A percentile compares a stretch with the other conserved stretches of the same genome.
phyloP scores from a whole-genome alignment of 2,113 vertebrate species.

The Hydrolagus affinis region DNA sequence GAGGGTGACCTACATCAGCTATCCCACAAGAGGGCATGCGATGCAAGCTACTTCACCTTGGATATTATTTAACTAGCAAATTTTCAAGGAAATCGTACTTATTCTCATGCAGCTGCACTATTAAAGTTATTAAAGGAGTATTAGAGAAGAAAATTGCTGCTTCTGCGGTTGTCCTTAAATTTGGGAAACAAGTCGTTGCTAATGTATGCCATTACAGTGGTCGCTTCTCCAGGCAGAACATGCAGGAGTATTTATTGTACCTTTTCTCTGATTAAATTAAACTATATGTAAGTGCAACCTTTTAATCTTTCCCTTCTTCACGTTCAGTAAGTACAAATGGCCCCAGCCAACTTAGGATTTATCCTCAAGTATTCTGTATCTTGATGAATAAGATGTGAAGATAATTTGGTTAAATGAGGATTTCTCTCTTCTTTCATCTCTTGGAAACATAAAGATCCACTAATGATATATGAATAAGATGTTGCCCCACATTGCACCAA shows the following conservation, averaged over 20 bases:
- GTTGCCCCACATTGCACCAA: neutral
- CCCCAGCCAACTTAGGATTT: neutral
- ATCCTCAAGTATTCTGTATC: neutral
- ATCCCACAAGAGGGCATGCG: neutral
- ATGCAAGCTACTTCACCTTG: neutral
- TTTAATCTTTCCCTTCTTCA: neutral
- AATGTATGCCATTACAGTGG: neutral
- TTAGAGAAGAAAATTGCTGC: neutral
- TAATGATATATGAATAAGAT: neutral
- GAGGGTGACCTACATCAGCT: neutral
- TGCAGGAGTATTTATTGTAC: neutral
- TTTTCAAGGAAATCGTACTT: neutral
- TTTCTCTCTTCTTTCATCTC: constrained; percentile 21
- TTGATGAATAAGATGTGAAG: constrained; percentile 18
- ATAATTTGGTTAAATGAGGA: constrained; percentile 20
- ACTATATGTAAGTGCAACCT: constrained; percentile 8
- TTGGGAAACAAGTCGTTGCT: neutral
- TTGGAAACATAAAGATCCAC: neutral
- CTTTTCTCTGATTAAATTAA: neutral
- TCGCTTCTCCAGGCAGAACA: neutral
- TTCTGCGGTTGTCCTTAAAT: neutral
- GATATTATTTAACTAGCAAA: too few relatives aligned
- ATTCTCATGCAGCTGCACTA: neutral
- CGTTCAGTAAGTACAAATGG: neutral
- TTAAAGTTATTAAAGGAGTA: neutral